Percentiles rank a stretch among this genome's conserved stretches.
These are phyloP conservation scores for Teleiodes luculella DNA, from an alignment of 2,888 invertebrate genomes.

Conservation along the genomic window DNA sequence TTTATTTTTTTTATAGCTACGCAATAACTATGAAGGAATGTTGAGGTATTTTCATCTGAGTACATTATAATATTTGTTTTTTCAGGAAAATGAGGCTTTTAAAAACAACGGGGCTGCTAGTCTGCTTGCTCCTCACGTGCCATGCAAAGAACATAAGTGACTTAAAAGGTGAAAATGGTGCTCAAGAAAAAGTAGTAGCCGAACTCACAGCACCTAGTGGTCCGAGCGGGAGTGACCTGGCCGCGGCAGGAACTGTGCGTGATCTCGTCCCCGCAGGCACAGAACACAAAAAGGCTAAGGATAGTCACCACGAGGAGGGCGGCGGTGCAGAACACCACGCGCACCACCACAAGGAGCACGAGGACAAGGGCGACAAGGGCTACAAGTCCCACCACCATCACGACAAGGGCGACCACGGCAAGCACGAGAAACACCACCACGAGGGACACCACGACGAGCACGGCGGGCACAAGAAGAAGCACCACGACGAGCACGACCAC, in stretches of 20 bases:
- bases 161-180: constrained; percentile 42
- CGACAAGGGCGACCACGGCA: constrained; percentile 87
- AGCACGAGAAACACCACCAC: constrained; percentile 88
- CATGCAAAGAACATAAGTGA: constrained; percentile 53
- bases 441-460: constrained; percentile 87
- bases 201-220: constrained; percentile 31
- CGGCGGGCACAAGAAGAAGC: constrained; percentile 88
- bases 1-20: too few species aligned
- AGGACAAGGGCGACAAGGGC: constrained; percentile 88
- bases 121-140: constrained; percentile 44
- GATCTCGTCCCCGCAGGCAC: constrained; percentile 75
- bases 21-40: too few species aligned
- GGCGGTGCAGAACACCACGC: constrained; percentile 85
- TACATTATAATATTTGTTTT: too few species aligned
- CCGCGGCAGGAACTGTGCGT: constrained; percentile 24
- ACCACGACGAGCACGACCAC: constrained; percentile 86
- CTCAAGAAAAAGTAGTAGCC: constrained; percentile 28
- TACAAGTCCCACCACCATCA: constrained; percentile 87
- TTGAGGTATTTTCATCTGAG: neutral
- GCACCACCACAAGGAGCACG: constrained; percentile 83
- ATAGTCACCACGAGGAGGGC: constrained; percentile 79
- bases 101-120: constrained; percentile 47
- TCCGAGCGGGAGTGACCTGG: constrained; percentile 19
- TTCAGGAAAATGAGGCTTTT: constrained; percentile 56
- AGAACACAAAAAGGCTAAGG: constrained; percentile 67